phyloP scores from a whole-genome alignment of 2,797 vertebrate species.

The Eospalax fontanierii region DNA sequence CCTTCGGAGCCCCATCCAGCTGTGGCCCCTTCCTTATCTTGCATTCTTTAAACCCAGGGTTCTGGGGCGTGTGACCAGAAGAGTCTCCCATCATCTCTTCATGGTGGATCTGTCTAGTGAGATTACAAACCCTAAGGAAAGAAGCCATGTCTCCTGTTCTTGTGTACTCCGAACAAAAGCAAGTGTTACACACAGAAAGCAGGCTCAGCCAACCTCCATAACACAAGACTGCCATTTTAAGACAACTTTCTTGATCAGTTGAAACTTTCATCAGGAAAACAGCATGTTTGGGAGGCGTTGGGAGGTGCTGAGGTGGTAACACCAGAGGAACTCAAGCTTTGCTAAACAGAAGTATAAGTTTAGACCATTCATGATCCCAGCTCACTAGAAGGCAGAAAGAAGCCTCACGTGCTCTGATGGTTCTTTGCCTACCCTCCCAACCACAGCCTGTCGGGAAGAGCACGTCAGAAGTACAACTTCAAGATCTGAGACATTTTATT shows the following conservation, averaged over 20 bases:
- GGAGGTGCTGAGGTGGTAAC: background rate
- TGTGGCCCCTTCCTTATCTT: background rate
- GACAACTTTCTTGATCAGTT: background rate
- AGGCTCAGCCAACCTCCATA: background rate
- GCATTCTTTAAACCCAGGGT: background rate
- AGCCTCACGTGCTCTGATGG: background rate
- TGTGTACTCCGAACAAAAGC: conserved; percentile 7
- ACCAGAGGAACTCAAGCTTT: background rate
- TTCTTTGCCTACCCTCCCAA: background rate
- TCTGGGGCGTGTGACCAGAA: background rate
- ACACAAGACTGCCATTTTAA: background rate
- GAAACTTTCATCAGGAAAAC: background rate
- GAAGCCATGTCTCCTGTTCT: background rate
- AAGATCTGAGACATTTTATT: conserved; percentile 84
- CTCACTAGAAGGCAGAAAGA: conserved; percentile 19
- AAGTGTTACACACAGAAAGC: background rate
- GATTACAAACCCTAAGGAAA: conserved; percentile 15
- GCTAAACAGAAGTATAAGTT: background rate
- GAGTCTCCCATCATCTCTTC: background rate
- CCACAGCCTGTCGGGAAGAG: conserved; percentile 51
- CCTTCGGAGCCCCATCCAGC: background rate
- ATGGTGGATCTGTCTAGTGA: background rate
- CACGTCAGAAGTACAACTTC: conserved; percentile 54
- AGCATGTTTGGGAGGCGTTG: background rate
- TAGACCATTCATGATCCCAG: background rate